These are phyloP conservation scores for Sinelater perroti DNA, from an alignment of 2,888 invertebrate species.

Conservation along the genomic window DNA sequence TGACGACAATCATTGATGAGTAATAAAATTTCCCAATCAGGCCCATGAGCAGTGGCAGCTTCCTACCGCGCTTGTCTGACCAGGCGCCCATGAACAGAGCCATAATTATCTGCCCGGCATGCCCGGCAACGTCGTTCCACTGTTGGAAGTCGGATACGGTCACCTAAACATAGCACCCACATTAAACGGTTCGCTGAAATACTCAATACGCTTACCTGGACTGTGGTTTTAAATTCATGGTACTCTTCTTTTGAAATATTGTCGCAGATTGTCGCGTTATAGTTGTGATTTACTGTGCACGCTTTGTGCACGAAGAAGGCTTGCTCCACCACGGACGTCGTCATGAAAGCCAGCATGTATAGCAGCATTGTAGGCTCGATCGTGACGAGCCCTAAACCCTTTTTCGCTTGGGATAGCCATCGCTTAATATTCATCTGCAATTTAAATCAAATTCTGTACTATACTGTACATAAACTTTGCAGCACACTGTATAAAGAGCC, in stretches of 20 bases:
- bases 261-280: conserved; percentile 72
- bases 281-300: conserved; percentile 77
- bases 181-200: no score
- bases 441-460: not conserved
- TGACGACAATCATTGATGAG: conserved; percentile 77
- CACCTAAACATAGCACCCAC: no score
- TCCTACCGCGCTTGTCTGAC: conserved; percentile 82
- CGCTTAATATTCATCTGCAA: conserved; percentile 26
- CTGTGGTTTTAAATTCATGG: conserved; percentile 69
- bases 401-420: conserved; percentile 4
- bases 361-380: conserved; percentile 89
- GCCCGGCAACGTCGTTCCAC: conserved; percentile 79
- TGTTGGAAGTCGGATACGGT: conserved; percentile 80
- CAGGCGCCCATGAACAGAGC: conserved; percentile 84
- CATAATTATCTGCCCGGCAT: conserved; percentile 76
- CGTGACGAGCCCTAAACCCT: conserved; percentile 61
- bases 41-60: conserved; percentile 76
- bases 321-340: conserved; percentile 81
- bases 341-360: conserved; percentile 89
- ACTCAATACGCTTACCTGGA: conserved; percentile 72
- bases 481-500: no score
- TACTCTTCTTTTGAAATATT: conserved; percentile 66
- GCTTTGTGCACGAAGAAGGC: conserved; percentile 81
- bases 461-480: no score
- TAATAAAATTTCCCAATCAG: conserved; percentile 78